Percentiles rank a stretch among this genome's conserved stretches.
phyloP scores from a whole-genome alignment of 1,140 invertebrate genomes.

The Dolichoris vasculosae region DNA sequence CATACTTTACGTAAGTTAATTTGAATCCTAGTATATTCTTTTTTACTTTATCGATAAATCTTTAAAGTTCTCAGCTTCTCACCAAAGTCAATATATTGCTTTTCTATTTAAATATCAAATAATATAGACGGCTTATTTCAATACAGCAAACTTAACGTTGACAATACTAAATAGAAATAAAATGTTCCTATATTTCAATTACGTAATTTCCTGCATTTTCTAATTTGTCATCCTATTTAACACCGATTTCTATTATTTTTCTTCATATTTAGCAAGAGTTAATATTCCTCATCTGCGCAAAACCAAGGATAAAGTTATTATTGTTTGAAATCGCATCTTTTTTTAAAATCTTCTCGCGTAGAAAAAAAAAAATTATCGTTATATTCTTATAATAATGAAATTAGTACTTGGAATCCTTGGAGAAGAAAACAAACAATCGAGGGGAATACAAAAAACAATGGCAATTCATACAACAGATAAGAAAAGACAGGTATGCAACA shows the following conservation, averaged over 20 bases:
- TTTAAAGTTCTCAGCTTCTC: background rate
- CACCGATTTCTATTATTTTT: background rate
- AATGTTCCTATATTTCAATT: background rate
- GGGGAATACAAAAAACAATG: constrained; percentile 14
- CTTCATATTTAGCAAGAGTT: background rate
- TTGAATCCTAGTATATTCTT: background rate
- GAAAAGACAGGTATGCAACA: background rate
- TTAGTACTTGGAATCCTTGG: background rate
- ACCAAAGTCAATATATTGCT: background rate
- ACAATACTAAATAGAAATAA: background rate
- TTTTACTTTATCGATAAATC: background rate
- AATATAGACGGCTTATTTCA: background rate
- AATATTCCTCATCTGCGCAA: background rate
- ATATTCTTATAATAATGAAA: constrained; percentile 30
- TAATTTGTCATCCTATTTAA: background rate
- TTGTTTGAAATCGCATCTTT: background rate
- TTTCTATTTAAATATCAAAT: background rate
- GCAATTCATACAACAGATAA: background rate
- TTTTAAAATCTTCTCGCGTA: background rate
- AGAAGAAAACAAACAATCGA: constrained; percentile 7
- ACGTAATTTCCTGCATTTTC: background rate
- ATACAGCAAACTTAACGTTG: background rate
- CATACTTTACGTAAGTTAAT: too few relatives aligned
- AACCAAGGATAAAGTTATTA: background rate
- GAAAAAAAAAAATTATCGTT: background rate